A percentile compares a stretch with the other conserved stretches of the same genome.
phyloP scores from a whole-genome alignment of 2,888 invertebrate species.

The Drosophila prostipennis region DNA sequence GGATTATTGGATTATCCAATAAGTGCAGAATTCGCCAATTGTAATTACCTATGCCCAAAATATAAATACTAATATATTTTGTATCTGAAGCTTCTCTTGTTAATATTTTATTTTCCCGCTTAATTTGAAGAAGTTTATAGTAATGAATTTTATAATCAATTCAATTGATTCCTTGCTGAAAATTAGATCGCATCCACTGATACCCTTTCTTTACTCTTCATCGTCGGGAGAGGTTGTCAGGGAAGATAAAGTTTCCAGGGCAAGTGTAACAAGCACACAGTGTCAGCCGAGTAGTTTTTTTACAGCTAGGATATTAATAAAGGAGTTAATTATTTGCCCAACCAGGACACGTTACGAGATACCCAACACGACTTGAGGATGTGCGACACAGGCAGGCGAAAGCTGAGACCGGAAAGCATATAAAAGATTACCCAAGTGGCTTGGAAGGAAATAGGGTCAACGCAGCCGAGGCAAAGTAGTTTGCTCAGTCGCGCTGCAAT shows the following conservation, averaged over 20 bases:
- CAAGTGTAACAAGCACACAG: conserved; percentile 1
- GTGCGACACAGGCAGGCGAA: conserved; percentile 1
- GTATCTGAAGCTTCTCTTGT: too few species aligned
- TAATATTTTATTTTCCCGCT: too few species aligned
- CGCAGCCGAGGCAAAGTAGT: conserved; percentile 49
- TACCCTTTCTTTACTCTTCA: too few species aligned
- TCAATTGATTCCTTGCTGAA: too few species aligned
- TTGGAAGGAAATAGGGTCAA: conserved; percentile 42
- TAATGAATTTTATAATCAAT: too few species aligned
- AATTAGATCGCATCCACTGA: too few species aligned
- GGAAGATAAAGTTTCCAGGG: not conserved
- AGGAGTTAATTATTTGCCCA: conserved; percentile 71
- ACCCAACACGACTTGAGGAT: conserved; percentile 17
- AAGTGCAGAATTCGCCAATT: too few species aligned
- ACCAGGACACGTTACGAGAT: conserved; percentile 34
- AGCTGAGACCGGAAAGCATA: conserved; percentile 11
- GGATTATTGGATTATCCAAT: too few species aligned
- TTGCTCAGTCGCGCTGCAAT: conserved; percentile 59
- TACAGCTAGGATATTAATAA: conserved; percentile 51
- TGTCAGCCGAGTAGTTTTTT: conserved; percentile 6
- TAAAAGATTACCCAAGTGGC: conserved; percentile 17
- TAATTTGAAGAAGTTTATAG: too few species aligned
- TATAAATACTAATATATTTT: too few species aligned
- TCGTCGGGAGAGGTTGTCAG: too few species aligned
- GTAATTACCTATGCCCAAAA: too few species aligned